These are phyloP conservation scores for Meriones unguiculatus DNA, from an alignment of 2,113 vertebrate genomes.

Conservation along the genomic window DNA sequence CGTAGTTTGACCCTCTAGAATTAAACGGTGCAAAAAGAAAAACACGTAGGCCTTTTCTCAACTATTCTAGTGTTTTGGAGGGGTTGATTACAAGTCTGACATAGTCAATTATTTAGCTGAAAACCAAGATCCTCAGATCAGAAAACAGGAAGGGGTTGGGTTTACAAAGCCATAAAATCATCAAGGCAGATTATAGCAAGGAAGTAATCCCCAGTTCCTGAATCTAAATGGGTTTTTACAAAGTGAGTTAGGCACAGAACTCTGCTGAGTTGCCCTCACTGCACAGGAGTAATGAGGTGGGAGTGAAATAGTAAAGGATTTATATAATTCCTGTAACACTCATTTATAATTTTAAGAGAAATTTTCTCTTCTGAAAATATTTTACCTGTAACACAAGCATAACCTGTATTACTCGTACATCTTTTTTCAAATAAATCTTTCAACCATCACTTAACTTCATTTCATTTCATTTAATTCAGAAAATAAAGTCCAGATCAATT, in stretches of 20 bases:
- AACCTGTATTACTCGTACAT: background rate
- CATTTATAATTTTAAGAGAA: constrained; percentile 33
- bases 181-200: background rate
- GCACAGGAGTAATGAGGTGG: background rate
- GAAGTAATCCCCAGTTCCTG: background rate
- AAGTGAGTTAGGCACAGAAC: background rate
- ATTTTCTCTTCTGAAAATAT: background rate
- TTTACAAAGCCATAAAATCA: background rate
- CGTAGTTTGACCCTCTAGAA: background rate
- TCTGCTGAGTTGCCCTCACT: background rate
- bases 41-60: background rate
- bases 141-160: background rate
- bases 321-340: constrained; percentile 4
- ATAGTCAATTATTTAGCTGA: constrained; percentile 1
- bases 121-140: background rate
- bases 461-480: constrained; percentile 46
- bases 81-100: constrained; percentile 14
- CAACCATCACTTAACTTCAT: constrained; percentile 42
- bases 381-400: background rate
- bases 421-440: constrained; percentile 34
- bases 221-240: background rate
- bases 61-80: background rate
- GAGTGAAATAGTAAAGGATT: constrained; percentile 19
- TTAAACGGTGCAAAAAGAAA: background rate
- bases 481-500: constrained; percentile 33